A percentile compares a stretch with the other conserved stretches of the same genome.
phyloP scores from a whole-genome alignment of 2,113 vertebrate species.

The Lutjanus erythropterus region DNA sequence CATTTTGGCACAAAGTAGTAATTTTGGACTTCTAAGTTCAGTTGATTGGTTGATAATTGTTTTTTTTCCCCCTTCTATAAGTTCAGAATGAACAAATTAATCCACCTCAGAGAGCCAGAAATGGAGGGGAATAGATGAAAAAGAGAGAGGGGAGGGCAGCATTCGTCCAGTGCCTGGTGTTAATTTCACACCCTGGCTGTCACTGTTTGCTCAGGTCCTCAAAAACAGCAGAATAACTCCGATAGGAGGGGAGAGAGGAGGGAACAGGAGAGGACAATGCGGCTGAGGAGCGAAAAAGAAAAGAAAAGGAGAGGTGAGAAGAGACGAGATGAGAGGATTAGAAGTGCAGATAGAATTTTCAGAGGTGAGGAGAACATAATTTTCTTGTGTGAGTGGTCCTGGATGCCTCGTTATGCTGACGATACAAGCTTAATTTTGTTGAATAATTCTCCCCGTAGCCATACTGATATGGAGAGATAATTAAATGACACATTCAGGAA shows the following conservation, averaged over 20 bases:
- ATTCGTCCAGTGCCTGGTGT: conserved; percentile 7
- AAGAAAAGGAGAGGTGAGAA: not conserved
- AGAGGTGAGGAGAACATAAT: not conserved
- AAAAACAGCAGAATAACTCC: conserved; percentile 14
- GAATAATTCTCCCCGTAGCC: not conserved
- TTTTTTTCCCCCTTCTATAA: not conserved
- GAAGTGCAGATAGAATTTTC: not conserved
- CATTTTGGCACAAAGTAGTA: not conserved
- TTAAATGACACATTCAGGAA: not conserved
- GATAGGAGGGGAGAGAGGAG: not conserved
- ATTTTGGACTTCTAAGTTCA: not conserved
- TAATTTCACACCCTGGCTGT: conserved; percentile 53
- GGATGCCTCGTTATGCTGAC: not conserved
- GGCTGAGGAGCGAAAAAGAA: not conserved
- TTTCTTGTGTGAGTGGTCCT: not conserved
- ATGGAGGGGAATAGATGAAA: not conserved
- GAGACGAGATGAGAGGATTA: not conserved
- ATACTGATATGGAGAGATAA: not conserved
- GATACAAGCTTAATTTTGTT: not conserved
- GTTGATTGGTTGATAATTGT: not conserved
- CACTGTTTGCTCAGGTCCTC: conserved; percentile 43
- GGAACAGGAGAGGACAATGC: not conserved
- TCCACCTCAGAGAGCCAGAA: not conserved
- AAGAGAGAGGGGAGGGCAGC: not conserved
- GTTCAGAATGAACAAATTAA: not conserved